phyloP scores from a whole-genome alignment of 2,888 invertebrate species.

The Conus canariensis region DNA sequence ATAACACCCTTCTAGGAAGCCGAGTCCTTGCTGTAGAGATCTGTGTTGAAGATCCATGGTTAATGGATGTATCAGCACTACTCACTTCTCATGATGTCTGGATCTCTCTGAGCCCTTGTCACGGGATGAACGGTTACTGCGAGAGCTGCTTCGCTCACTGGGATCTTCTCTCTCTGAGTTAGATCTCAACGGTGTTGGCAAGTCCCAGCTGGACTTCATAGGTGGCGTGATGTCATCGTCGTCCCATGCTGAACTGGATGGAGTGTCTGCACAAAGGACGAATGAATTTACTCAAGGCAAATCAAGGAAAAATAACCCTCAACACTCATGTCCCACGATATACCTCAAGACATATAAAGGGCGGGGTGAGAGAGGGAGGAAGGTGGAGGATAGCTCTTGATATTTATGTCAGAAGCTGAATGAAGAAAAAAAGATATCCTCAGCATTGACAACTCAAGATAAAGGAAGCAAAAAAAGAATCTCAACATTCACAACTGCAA shows the following conservation, averaged over 20 bases:
- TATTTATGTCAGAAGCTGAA: too few species aligned
- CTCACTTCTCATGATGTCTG: constrained; percentile 31
- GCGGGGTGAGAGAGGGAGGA: too few species aligned
- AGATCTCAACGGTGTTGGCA: constrained; percentile 81
- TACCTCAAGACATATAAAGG: too few species aligned
- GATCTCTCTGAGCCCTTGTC: constrained; percentile 34
- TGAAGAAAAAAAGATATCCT: too few species aligned
- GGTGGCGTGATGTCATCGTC: constrained; percentile 83
- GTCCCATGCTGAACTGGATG: constrained; percentile 81
- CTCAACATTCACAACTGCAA: too few species aligned
- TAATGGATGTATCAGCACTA: neutral
- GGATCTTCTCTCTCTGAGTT: constrained; percentile 16
- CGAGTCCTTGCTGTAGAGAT: too few species aligned
- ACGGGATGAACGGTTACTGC: constrained; percentile 4
- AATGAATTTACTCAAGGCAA: neutral
- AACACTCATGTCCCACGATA: neutral
- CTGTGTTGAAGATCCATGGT: too few species aligned
- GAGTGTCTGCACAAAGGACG: constrained; percentile 79
- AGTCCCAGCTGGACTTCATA: constrained; percentile 90
- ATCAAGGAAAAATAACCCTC: neutral
- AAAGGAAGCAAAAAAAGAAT: too few species aligned
- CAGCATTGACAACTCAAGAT: too few species aligned
- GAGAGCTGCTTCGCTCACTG: constrained; percentile 14
- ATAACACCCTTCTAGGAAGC: too few species aligned
- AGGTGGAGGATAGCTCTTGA: too few species aligned